Evolutionary conservation across 2,888 invertebrate species (phyloP).

Genomic region (Netelia virgata): DNA sequence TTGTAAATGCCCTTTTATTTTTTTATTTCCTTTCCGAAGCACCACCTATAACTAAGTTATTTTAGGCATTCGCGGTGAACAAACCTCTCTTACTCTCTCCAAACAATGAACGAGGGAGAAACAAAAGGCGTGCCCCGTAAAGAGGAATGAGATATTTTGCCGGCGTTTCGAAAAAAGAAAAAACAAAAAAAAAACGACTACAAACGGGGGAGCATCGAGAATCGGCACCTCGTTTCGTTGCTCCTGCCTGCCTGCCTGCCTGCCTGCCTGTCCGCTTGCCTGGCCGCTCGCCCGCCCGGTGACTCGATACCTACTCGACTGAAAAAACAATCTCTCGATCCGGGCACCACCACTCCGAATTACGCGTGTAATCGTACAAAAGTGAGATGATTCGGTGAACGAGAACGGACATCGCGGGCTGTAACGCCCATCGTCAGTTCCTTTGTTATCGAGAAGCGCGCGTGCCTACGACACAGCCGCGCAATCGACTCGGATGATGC

Average conservation of each 20-base stretch:
- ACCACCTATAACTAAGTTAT: conserved; percentile 57
- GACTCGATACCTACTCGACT: background rate
- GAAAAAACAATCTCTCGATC: conserved; percentile 9
- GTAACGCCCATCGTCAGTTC: background rate
- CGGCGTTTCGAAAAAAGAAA: background rate
- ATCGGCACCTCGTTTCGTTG: conserved; percentile 11
- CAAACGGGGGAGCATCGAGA: background rate
- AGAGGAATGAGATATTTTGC: background rate
- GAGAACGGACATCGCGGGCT: background rate
- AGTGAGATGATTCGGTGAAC: conserved; percentile 49
- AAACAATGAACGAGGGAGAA: conserved; percentile 67
- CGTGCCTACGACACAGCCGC: conserved; percentile 50
- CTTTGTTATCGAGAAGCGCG: conserved; percentile 47
- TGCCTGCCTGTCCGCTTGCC: no score
- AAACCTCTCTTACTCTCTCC: conserved; percentile 61
- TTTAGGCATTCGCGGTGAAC: conserved; percentile 49
- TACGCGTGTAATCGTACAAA: conserved; percentile 58
- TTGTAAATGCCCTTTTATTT: no score
- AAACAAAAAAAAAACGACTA: background rate
- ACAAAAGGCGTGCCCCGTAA: conserved; percentile 13
- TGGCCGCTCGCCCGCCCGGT: no score
- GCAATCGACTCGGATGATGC: conserved; percentile 66
- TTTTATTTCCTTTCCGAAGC: no score
- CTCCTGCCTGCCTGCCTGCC: no score
- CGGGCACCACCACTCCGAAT: conserved; percentile 10